phyloP scores from a whole-genome alignment of 2,888 invertebrate species.

The Caenorhabditis afra region DNA sequence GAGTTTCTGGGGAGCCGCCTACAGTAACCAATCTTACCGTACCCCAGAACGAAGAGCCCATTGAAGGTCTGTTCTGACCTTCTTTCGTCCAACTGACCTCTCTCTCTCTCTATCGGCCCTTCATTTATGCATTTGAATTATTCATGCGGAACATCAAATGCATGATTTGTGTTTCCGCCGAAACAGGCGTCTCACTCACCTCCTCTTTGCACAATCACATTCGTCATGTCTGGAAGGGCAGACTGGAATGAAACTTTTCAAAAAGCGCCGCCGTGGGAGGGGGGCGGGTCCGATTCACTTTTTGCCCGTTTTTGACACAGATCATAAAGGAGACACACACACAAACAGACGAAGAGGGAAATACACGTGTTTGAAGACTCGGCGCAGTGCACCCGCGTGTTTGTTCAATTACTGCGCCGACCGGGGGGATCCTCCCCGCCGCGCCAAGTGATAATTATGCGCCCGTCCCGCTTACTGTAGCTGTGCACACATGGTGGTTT shows the following conservation, averaged over 20 bases:
- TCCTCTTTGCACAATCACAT: conserved; percentile 35
- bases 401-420: conserved; percentile 23
- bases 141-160: not conserved
- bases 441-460: conserved; percentile 10
- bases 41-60: too few species aligned
- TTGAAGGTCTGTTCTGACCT: not conserved
- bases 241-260: conserved; percentile 20
- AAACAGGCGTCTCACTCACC: not conserved
- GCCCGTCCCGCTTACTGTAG: conserved; percentile 21
- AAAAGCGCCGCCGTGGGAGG: conserved; percentile 7
- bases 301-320: conserved; percentile 33
- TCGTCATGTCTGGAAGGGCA: conserved; percentile 31
- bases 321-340: conserved; percentile 19
- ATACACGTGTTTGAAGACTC: conserved; percentile 43
- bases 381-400: conserved; percentile 2
- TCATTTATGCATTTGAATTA: not conserved
- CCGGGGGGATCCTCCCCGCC: not conserved
- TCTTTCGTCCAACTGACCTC: not conserved
- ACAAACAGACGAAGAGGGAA: conserved; percentile 23
- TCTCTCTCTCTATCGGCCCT: not conserved
- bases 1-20: not conserved
- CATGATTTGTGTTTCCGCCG: conserved; percentile 22
- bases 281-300: conserved; percentile 23
- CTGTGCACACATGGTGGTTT: conserved; percentile 37
- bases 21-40: too few species aligned